Conservation (phyloP, 1,140 invertebrate species). For the Aphelinus atriplicis region DNA sequence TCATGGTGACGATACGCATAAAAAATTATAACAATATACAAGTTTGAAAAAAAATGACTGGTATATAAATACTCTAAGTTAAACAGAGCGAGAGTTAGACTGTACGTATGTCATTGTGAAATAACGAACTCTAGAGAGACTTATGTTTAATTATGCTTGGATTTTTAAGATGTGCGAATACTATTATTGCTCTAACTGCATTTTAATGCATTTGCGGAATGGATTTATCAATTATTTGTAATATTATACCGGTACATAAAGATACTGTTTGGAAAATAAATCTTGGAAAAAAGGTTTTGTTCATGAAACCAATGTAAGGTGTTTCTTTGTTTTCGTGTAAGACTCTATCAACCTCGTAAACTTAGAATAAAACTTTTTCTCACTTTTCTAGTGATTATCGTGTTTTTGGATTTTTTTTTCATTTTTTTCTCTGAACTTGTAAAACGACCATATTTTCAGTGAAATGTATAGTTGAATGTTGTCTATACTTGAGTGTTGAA, state of each 20-base stretch:
- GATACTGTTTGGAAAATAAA: conserved; percentile 31
- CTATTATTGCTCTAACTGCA: conserved; percentile 23
- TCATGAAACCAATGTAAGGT: no score
- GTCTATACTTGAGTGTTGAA: no score
- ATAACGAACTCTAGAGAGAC: conserved; percentile 9
- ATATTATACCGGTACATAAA: conserved; percentile 35
- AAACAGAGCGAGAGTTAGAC: neutral
- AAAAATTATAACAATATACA: conserved; percentile 4
- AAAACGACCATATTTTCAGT: no score
- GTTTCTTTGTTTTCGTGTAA: no score
- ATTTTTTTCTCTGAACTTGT: no score
- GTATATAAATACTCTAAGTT: neutral
- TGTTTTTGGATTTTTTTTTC: no score
- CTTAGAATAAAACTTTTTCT: no score
- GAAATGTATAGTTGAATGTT: no score
- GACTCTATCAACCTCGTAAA: no score
- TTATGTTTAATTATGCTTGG: conserved; percentile 8
- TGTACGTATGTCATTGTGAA: conserved; percentile 11
- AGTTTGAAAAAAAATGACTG: neutral
- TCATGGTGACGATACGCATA: conserved; percentile 18
- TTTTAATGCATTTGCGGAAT: conserved; percentile 34
- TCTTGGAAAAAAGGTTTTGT: no score
- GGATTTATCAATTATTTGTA: conserved; percentile 31
- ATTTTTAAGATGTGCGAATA: conserved; percentile 3
- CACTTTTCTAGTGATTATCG: no score